Base-by-base conservation (phyloP, 2,113 vertebrate species). In the Salvelinus fontinalis region DNA sequence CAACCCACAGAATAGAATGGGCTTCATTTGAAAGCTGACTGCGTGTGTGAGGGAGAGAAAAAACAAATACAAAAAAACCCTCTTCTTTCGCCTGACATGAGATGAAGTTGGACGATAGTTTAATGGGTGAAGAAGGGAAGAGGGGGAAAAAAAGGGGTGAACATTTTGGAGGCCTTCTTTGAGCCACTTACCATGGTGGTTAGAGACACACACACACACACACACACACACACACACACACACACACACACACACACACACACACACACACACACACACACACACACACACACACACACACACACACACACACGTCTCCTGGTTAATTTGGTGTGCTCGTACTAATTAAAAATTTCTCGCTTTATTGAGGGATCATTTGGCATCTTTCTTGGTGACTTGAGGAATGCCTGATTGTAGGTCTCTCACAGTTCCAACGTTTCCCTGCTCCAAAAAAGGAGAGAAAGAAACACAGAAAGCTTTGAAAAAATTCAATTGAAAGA, bases 11-110 rank as follows among this genome's bases (percentile, higher is more conserved):
- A 95, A 44, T 44, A 44, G 39, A 26, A n/a, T 26, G 90, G 95
- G 39, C 94, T 95, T 94, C 91, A 94, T 94, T 95, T 95, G 92
- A 89, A 93, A 85, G 81, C 86, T 75, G 70, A 77, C 39, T 44
- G 54, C 75, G 74, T 1, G 75, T 1, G 59, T 24, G 54, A 70
- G 71, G 85, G 92, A 60, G 85, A 88, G 71, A 24, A 16, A 16
- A 44, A 44, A 16, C 34, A 0, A 34, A 8, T 34, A 34, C 34
- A 24, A 16, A 16, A 44, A 44, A 4, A 16, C 5, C 54, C 13
- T 57, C 54, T 48, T 89, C 72, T 76, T 65, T 31, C 48, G 67
- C 16, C 11, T 62, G 48, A 16, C 9, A 13, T 76, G 51, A 70
- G 62, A 49, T 72, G 57, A 5, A 44, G 59, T 67, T 57, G 39